These are phyloP conservation scores for Tonatia bakeri DNA, from an alignment of 2,113 vertebrate species.

Conservation along the genomic window DNA sequence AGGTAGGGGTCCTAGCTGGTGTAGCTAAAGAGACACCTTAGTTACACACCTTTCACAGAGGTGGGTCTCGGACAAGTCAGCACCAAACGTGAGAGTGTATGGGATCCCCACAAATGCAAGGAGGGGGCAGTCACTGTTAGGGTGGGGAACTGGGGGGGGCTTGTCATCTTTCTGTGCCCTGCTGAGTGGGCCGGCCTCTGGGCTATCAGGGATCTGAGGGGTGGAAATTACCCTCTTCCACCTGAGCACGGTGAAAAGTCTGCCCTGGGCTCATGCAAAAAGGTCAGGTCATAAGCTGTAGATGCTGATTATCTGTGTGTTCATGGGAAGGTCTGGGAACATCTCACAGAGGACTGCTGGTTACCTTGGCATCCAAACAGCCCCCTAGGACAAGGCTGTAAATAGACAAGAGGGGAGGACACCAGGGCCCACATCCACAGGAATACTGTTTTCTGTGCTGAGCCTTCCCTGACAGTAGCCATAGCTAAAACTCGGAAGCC, in stretches of 20 bases:
- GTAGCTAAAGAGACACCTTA: not conserved
- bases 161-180: not conserved
- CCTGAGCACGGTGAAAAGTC: not conserved
- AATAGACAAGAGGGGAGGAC: not conserved
- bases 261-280: not conserved
- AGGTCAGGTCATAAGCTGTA: not conserved
- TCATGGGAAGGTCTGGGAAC: not conserved
- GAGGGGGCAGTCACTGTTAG: not conserved
- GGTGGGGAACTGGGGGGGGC: not conserved
- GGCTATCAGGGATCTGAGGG: not conserved
- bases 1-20: not conserved
- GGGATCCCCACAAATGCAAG: not conserved
- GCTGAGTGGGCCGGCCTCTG: not conserved
- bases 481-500: not conserved
- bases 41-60: not conserved
- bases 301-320: not conserved
- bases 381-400: not conserved
- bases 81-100: not conserved
- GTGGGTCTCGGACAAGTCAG: not conserved
- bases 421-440: not conserved
- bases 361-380: slow-evolving; percentile 3
- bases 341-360: not conserved
- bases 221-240: not conserved
- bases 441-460: not conserved
- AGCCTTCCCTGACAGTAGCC: not conserved